Evolutionary conservation across 2,888 invertebrate genomes (phyloP).

Genomic region (Morpho achilles): DNA sequence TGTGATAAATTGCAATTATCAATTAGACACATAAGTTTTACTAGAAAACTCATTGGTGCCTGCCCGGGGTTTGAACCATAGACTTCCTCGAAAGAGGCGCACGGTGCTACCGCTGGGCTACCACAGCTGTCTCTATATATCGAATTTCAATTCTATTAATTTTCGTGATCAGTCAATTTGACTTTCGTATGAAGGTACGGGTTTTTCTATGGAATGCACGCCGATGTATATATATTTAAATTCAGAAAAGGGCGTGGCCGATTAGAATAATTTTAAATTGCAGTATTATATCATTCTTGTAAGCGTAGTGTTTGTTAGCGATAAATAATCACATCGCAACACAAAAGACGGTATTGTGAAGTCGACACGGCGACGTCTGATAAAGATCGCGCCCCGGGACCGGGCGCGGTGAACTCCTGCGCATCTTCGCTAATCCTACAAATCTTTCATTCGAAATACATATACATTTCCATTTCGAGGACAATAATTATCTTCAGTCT

Average conservation of each 20-base stretch:
- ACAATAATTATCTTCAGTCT: neutral
- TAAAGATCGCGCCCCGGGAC: slow-evolving; percentile 54
- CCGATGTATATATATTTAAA: slow-evolving; percentile 2
- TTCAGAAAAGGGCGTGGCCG: slow-evolving; percentile 37
- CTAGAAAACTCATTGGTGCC: no score
- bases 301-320: slow-evolving; percentile 61
- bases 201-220: no score
- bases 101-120: no score
- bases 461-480: slow-evolving; percentile 21
- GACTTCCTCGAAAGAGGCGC: no score
- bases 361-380: slow-evolving; percentile 69
- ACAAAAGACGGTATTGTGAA: slow-evolving; percentile 74
- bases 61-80: no score
- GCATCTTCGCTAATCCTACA: slow-evolving; percentile 38
- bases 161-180: neutral
- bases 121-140: no score
- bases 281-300: slow-evolving; percentile 56
- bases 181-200: no score
- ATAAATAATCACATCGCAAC: slow-evolving; percentile 72
- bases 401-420: slow-evolving; percentile 34
- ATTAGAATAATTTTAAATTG: slow-evolving; percentile 54
- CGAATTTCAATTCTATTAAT: neutral
- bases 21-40: no score
- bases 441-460: slow-evolving; percentile 34
- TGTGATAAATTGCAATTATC: no score